Percentiles rank a stretch among this genome's conserved stretches.
phyloP scores from a whole-genome alignment of 2,888 invertebrate genomes.

The Conchocele bisecta region DNA sequence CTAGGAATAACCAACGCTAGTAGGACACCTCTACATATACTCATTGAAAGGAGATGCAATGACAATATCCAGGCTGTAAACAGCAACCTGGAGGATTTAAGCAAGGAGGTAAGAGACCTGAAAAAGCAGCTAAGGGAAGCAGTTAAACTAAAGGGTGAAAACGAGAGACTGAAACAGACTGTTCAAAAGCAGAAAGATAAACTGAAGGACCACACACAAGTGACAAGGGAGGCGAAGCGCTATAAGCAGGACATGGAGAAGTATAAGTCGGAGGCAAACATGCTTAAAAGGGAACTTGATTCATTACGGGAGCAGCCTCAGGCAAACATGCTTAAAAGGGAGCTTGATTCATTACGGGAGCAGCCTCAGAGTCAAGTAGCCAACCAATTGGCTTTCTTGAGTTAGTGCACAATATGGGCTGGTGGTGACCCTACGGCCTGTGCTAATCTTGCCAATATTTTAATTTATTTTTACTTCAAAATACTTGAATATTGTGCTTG shows the following conservation, averaged over 20 bases:
- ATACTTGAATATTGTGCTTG: too few relatives aligned
- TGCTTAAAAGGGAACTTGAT: conserved; percentile 43
- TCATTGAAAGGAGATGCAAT: conserved; percentile 59
- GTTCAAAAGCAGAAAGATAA: conserved; percentile 64
- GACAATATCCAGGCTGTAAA: conserved; percentile 27
- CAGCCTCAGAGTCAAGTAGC: too few relatives aligned
- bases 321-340: conserved; percentile 41
- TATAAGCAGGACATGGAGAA: conserved; percentile 53
- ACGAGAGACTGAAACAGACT: conserved; percentile 60
- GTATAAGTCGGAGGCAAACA: conserved; percentile 47
- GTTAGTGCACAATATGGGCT: too few relatives aligned
- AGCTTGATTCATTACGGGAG: conserved; percentile 43
- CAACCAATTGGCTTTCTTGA: too few relatives aligned
- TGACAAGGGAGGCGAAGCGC: conserved; percentile 58
- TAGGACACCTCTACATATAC: conserved; percentile 55
- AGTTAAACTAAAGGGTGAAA: conserved; percentile 59
- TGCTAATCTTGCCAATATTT: too few relatives aligned
- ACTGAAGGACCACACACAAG: conserved; percentile 65
- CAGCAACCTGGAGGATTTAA: conserved; percentile 34
- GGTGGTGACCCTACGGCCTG: too few relatives aligned
- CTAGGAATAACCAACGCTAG: conserved; percentile 27
- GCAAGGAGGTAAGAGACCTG: conserved; percentile 48
- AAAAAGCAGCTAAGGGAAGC: conserved; percentile 47
- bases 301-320: conserved; percentile 52
- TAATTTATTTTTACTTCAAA: too few relatives aligned